These are phyloP conservation scores for Hypotaenidia okinawae DNA, from an alignment of 2,797 vertebrate genomes.

Conservation along the genomic window DNA sequence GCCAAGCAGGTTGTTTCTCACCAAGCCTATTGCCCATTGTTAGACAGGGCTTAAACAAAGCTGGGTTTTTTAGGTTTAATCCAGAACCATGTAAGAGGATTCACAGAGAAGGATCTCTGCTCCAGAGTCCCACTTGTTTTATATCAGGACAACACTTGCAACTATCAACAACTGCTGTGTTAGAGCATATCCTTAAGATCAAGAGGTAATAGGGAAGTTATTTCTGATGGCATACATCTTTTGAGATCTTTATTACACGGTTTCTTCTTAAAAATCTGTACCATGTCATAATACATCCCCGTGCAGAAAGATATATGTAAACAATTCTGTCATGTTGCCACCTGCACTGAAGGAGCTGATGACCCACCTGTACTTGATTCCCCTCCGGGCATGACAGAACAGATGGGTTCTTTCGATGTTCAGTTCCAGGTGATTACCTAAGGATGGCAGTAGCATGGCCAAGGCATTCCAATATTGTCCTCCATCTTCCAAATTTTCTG, in stretches of 20 bases:
- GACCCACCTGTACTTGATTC: not conserved
- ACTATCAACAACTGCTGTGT: not conserved
- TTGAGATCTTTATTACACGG: not conserved
- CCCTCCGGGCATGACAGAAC: not conserved
- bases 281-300: not conserved
- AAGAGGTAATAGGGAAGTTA: not conserved
- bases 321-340: not conserved
- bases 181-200: not conserved
- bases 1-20: not conserved
- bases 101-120: not conserved
- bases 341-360: not conserved
- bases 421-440: not conserved
- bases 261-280: not conserved
- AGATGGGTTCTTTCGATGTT: conserved; percentile 2
- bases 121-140: not conserved
- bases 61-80: not conserved
- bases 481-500: not conserved
- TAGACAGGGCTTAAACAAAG: not conserved
- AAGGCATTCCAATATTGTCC: not conserved
- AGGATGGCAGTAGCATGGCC: not conserved
- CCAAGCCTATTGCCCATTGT: not conserved
- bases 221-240: not conserved
- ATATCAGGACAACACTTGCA: not conserved
- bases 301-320: not conserved
- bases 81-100: not conserved